phyloP scores from a whole-genome alignment of 1,140 invertebrate genomes.

The Magallana ariakensis region DNA sequence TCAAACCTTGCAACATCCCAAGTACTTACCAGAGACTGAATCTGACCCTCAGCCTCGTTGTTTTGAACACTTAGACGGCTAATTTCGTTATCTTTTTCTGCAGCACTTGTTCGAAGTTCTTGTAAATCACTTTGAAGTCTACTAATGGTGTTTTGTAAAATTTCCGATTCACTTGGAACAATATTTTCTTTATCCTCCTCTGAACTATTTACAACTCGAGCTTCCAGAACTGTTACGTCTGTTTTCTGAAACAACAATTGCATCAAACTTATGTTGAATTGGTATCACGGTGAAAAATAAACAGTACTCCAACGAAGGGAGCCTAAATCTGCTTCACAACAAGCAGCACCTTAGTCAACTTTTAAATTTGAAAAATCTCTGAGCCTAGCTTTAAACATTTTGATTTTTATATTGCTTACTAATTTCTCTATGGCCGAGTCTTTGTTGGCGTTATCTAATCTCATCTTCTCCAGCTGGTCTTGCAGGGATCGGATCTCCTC shows the following conservation, averaged over 20 bases:
- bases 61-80: slow-evolving; percentile 48
- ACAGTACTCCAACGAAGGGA: too few relatives aligned
- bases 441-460: slow-evolving; percentile 69
- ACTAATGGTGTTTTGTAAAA: slow-evolving; percentile 70
- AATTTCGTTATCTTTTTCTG: slow-evolving; percentile 55
- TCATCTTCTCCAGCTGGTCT: slow-evolving; percentile 66
- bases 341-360: too few relatives aligned
- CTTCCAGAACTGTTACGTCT: slow-evolving; percentile 68
- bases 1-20: too few relatives aligned
- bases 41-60: slow-evolving; percentile 45
- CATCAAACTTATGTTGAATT: background rate
- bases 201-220: slow-evolving; percentile 56
- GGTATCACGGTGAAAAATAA: too few relatives aligned
- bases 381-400: too few relatives aligned
- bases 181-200: slow-evolving; percentile 73
- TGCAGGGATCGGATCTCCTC: slow-evolving; percentile 68
- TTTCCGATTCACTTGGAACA: slow-evolving; percentile 69
- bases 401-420: slow-evolving; percentile 60
- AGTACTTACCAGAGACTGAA: slow-evolving; percentile 51
- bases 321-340: too few relatives aligned
- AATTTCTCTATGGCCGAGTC: slow-evolving; percentile 70
- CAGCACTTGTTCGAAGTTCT: slow-evolving; percentile 56
- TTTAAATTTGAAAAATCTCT: too few relatives aligned
- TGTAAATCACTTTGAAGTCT: slow-evolving; percentile 69
- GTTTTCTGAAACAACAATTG: slow-evolving; percentile 64